Conservation (phyloP, 2,113 vertebrate species). For the Actenoides lindsayi region DNA sequence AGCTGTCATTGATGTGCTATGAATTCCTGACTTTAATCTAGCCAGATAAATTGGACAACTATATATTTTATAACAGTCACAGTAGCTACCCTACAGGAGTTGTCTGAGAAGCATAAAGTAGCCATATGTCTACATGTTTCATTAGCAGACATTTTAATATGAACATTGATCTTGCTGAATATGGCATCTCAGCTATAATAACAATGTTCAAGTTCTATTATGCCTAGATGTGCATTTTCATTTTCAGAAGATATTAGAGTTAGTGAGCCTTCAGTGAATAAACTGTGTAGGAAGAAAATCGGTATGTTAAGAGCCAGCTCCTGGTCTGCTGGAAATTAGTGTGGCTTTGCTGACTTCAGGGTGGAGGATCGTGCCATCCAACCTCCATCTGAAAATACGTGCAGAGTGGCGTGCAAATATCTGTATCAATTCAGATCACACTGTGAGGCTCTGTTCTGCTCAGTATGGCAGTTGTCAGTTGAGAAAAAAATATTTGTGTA, state of each 20-base stretch:
- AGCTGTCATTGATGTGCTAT: conserved; percentile 32
- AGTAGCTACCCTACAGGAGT: background rate
- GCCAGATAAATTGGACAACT: conserved; percentile 19
- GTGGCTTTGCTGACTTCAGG: background rate
- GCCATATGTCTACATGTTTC: conserved; percentile 19
- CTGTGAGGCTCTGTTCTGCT: background rate
- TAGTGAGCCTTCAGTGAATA: background rate
- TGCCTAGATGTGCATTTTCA: background rate
- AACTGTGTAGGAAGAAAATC: background rate
- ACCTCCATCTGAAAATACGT: background rate
- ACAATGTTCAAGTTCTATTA: background rate
- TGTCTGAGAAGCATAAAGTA: conserved; percentile 19
- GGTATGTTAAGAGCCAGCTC: background rate
- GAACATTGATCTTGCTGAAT: conserved; percentile 35
- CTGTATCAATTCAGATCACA: background rate
- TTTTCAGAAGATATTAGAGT: background rate
- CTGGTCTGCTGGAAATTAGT: background rate
- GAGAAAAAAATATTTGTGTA: background rate
- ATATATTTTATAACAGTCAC: conserved; percentile 36
- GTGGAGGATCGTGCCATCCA: background rate
- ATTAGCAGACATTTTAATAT: conserved; percentile 22
- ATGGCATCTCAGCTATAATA: background rate
- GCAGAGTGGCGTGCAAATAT: background rate
- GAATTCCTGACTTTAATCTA: conserved; percentile 47
- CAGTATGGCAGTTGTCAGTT: background rate